Base-by-base conservation (phyloP, 2,113 vertebrate species). In the Entomyzon cyanotis region DNA sequence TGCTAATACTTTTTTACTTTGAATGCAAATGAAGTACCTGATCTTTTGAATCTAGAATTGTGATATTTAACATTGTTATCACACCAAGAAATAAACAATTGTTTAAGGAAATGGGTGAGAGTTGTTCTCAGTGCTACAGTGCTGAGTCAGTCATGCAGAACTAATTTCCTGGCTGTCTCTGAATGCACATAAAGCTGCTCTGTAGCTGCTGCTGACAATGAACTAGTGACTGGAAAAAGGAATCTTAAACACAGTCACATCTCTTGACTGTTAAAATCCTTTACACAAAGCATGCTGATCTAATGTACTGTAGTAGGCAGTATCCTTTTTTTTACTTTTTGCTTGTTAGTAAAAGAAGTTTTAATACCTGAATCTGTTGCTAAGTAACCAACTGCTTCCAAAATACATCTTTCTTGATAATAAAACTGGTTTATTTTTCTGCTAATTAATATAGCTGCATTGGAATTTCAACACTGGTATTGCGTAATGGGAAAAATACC, bases 221-320 rank as follows among this genome's bases (percentile, higher is more conserved):
- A 98, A 97, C 97, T 97, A 98, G 98, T 98, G 97, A 98, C 98
- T 98, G 93, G 97, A 97, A 98, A 98, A 97, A 97, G 96, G 91
- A 98, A 97, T 98, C 97, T 98, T 98, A 98, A 98, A 98, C 96
- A 98, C 97, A 98, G 98, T 98, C 98, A 98, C 98, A 98, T 98
- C 97, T 98, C 98, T 95, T 97, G 97, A 98, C 98, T 98, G 97
- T 97, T 97, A 98, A 98, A 98, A 98, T 97, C 96, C 97, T 97
- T 97, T 97, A 97, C 96, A 97, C 96, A 97, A 98, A 97, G 96
- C 93, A 85, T 69, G 70, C 96, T 96, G 97, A 98, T 96, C 94
- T 96, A 97, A 97, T 94, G 82, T 44, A 84, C 95, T 95, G 39
- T 96, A 89, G 19, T 77, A 94, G 87, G 92, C 94, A 92, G 87